Percentiles rank a stretch among this genome's conserved stretches.
Conservation (phyloP, 2,797 vertebrate species). For the Hoplostethus mediterraneus region DNA sequence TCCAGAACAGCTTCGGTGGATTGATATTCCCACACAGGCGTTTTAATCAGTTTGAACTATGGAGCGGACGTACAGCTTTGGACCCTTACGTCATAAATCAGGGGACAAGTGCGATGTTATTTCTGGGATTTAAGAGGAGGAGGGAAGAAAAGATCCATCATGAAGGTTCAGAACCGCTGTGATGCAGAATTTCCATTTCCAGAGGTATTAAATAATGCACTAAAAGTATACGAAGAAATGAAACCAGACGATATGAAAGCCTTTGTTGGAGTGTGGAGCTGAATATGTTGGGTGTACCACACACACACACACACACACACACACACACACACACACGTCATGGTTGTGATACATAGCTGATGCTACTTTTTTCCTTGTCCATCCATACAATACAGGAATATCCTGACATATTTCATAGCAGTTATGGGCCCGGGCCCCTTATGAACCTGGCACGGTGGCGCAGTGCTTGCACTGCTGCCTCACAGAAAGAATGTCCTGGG, state of each 20-base stretch:
- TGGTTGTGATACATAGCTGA: too few relatives aligned
- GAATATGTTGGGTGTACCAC: not conserved
- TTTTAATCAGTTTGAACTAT: constrained; percentile 58
- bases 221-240: constrained; percentile 55
- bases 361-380: too few relatives aligned
- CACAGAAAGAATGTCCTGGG: too few relatives aligned
- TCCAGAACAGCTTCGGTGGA: constrained; percentile 16
- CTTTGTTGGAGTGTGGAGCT: not conserved
- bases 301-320: too few relatives aligned
- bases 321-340: too few relatives aligned
- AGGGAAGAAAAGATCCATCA: constrained; percentile 37
- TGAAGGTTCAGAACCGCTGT: constrained; percentile 31
- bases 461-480: too few relatives aligned
- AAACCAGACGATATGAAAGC: constrained; percentile 15
- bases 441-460: too few relatives aligned
- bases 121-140: constrained; percentile 44
- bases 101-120: constrained; percentile 51
- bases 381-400: too few relatives aligned
- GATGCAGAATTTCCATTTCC: constrained; percentile 65
- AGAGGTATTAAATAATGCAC: constrained; percentile 62
- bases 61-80: constrained; percentile 23
- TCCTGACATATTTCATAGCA: too few relatives aligned
- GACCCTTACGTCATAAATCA: constrained; percentile 52
- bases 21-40: constrained; percentile 16
- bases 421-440: too few relatives aligned